Percentiles rank a stretch among this genome's conserved stretches.
Conservation (phyloP, 2,797 vertebrate genomes). For the Micromesistius poutassou region DNA sequence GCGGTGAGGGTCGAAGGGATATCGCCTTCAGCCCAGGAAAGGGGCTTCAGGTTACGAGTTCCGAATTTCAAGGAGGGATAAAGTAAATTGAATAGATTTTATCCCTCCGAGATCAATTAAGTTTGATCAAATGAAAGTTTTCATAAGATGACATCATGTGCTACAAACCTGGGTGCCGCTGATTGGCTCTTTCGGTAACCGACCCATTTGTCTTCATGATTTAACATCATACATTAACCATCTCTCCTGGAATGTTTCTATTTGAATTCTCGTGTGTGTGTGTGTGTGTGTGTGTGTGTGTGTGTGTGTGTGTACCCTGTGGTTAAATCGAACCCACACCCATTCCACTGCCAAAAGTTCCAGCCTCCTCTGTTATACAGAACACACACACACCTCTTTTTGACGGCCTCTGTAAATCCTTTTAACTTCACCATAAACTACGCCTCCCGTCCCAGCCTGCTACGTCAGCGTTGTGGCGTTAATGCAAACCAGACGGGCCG, state of each 20-base stretch:
- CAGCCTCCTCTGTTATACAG: not conserved
- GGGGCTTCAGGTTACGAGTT: not conserved
- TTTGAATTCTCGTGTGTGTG: not conserved
- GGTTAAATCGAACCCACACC: not conserved
- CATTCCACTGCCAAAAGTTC: not conserved
- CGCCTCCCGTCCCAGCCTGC: constrained; percentile 43
- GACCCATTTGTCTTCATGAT: not conserved
- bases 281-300: constrained; percentile 2
- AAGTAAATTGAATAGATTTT: no score
- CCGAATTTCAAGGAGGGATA: not conserved
- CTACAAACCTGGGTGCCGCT: not conserved
- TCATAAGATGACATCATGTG: not conserved
- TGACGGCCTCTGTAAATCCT: constrained; percentile 53
- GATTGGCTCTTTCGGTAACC: not conserved
- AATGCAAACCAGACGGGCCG: constrained; percentile 63
- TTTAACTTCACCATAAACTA: constrained; percentile 56
- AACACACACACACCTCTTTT: constrained; percentile 32
- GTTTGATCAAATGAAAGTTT: no score
- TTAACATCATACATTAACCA: not conserved
- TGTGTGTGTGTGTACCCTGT: not conserved
- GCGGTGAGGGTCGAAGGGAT: not conserved
- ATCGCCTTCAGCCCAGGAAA: constrained; percentile 2
- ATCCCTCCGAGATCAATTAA: no score
- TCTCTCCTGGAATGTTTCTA: not conserved
- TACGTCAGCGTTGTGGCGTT: constrained; percentile 35